Percentiles rank a stretch among this genome's conserved stretches.
Evolutionary conservation across 2,888 invertebrate species (phyloP).

Genomic region (Athalia cordata): DNA sequence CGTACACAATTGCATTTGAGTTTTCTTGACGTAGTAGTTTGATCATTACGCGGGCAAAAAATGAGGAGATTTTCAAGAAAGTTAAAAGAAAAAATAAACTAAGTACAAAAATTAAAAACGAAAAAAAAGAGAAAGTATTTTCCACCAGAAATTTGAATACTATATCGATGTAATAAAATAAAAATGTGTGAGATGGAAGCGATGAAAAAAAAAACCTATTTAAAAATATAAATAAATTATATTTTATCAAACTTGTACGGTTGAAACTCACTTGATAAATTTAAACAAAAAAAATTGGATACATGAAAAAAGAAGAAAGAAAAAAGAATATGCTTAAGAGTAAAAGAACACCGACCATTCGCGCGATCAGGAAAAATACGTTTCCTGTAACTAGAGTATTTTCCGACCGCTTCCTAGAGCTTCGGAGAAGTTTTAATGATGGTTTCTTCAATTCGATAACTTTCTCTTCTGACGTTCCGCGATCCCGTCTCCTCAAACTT

Average conservation of each 20-base stretch:
- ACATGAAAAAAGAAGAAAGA: no score
- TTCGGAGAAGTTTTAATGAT: conserved; percentile 48
- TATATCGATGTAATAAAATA: no score
- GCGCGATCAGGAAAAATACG: conserved; percentile 43
- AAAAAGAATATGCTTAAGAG: neutral
- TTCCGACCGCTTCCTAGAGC: conserved; percentile 46
- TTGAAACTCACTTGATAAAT: no score
- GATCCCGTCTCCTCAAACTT: conserved; percentile 20
- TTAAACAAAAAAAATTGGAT: no score
- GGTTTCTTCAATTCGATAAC: conserved; percentile 47
- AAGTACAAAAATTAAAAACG: neutral
- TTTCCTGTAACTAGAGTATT: conserved; percentile 11
- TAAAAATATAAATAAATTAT: neutral
- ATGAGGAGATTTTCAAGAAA: neutral
- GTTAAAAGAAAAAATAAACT: neutral
- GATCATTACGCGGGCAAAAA: neutral
- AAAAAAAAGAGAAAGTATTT: no score
- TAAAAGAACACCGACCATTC: conserved; percentile 46
- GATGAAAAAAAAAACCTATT: neutral
- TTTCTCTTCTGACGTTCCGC: conserved; percentile 31
- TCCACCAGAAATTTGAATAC: no score
- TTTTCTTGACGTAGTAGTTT: no score
- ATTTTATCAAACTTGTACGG: no score
- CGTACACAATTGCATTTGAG: no score
- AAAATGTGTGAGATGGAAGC: no score